These are phyloP conservation scores for Podocnemis expansa DNA, from an alignment of 2,113 vertebrate genomes.

Conservation along the genomic window DNA sequence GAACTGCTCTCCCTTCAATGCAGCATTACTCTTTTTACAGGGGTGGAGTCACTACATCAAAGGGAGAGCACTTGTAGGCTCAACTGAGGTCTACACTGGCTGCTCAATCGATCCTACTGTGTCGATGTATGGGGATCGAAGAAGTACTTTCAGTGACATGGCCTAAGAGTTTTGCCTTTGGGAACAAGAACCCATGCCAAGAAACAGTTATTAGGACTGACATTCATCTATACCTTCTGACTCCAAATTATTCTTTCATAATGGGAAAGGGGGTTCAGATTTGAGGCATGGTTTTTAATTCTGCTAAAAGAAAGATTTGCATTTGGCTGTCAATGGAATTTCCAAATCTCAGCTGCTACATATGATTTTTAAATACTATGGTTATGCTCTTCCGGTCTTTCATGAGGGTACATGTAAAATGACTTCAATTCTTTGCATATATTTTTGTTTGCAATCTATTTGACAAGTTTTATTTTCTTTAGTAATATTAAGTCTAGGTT, in stretches of 20 bases:
- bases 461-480: neutral
- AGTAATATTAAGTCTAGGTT: neutral
- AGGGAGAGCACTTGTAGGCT: too few species aligned
- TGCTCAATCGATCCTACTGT: too few species aligned
- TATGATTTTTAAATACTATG: neutral
- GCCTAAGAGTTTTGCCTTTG: neutral
- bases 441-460: neutral
- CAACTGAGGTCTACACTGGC: too few species aligned
- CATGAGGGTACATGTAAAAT: neutral
- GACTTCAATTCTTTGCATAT: neutral
- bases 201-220: neutral
- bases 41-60: too few species aligned
- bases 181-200: neutral
- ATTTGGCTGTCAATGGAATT: neutral
- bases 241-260: neutral
- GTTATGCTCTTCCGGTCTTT: neutral
- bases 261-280: neutral
- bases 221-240: neutral
- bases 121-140: too few species aligned
- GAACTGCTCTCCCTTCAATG: too few species aligned
- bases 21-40: too few species aligned
- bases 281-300: neutral
- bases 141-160: too few species aligned
- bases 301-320: neutral
- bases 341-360: neutral